Percentiles rank a stretch among this genome's conserved stretches.
Conservation (phyloP, 2,113 vertebrate species). For the Riparia riparia region DNA sequence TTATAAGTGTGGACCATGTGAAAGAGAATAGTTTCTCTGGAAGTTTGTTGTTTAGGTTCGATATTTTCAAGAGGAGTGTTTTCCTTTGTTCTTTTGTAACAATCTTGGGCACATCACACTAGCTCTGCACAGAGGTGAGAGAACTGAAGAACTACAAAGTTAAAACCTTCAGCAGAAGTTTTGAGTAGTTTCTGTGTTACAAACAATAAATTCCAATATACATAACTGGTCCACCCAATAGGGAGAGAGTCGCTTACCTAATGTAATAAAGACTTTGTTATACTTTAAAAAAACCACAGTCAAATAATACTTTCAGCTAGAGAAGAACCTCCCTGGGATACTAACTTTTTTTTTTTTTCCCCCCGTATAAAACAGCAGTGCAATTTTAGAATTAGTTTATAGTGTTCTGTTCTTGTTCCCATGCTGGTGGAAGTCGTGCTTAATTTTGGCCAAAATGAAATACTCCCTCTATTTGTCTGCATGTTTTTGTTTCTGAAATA, state of each 20-base stretch:
- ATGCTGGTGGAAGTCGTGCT: not conserved
- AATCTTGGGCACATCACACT: not conserved
- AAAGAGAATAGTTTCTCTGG: not conserved
- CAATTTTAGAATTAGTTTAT: not conserved
- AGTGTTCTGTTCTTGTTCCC: not conserved
- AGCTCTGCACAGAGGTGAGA: not conserved
- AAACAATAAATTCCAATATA: not conserved
- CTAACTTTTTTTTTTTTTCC: not conserved
- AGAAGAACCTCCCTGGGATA: not conserved
- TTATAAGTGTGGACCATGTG: not conserved
- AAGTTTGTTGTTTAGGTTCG: not conserved
- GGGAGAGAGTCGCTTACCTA: not conserved
- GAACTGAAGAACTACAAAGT: not conserved
- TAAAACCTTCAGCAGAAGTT: not conserved
- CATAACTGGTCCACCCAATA: not conserved
- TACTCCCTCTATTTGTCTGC: not conserved
- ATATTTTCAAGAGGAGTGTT: accelerated
- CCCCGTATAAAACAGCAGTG: not conserved
- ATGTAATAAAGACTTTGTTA: not conserved
- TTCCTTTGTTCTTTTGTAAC: not conserved
- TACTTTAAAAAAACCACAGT: accelerated
- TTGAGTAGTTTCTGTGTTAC: not conserved
- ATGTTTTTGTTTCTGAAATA: not conserved
- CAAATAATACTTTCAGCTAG: not conserved
- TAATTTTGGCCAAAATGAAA: not conserved